Evolutionary conservation across 2,888 invertebrate species (phyloP), one percentile per base, ranked within the genome.

Genomic region (Ametastegia equiseti): DNA sequence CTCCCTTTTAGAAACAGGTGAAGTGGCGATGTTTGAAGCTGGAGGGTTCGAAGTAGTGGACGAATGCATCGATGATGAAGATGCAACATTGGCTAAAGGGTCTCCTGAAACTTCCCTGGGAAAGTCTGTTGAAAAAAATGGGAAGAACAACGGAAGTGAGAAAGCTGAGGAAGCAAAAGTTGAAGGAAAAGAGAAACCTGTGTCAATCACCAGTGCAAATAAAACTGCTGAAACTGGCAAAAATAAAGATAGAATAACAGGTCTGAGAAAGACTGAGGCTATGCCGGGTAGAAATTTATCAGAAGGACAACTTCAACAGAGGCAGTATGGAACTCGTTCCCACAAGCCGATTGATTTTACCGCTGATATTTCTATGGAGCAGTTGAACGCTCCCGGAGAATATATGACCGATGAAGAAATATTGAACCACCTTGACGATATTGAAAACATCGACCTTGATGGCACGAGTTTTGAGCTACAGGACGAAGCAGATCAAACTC

Each of bases 21-120:
- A 84, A 45, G 83, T 79, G 78, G 85, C 85, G 50, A 85, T 86
- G 81, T 87, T 89, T 63, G 89, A 89, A 81, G 88, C 87, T 11
- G 89, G 88, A 63, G 87, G 89, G 82, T 89, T 88, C 75, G 86
- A 90, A 83, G 87, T 90, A 15, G 86, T 89, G 6, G 89, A 90
- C 23, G 90, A 89, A 83, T 87, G 87, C 57, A 78, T 81, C 0
- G 87, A 86, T 33, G 87, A 88, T 23, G 88, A 89, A 6, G 88
- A 88, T 7, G 27, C 78, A 9, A 11, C 30, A 36, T 27, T 39
- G 9, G 45, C 15, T 7, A 75, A 47, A 2, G 33, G 39, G 57
- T 60, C 71, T 23, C 3, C n/a, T 0, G 19, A 69, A 23, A 30
- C 9, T 33, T n/a, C 54, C 13, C 6, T 13, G 27, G 36, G 54